These are phyloP conservation scores for Ctenopoma multispine DNA, from an alignment of 2,797 vertebrate species.

Conservation along the genomic window DNA sequence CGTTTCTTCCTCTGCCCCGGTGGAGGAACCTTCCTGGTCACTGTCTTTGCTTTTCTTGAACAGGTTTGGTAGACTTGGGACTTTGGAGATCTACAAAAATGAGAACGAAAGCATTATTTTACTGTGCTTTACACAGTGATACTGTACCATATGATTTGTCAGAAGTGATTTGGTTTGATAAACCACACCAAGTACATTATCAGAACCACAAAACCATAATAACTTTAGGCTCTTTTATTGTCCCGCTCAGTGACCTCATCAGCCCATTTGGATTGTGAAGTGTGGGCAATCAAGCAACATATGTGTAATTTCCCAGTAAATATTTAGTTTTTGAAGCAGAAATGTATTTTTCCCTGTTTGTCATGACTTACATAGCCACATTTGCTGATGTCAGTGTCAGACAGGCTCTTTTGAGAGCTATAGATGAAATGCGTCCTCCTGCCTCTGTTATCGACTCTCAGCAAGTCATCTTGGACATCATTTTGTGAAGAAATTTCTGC, in stretches of 20 bases:
- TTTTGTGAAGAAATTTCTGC: conserved; percentile 93
- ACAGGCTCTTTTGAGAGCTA: conserved; percentile 86
- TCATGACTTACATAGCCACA: conserved; percentile 44
- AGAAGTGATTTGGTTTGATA: not conserved
- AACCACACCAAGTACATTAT: not conserved
- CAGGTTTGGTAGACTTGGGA: conserved; percentile 84
- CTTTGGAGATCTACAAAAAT: conserved; percentile 78
- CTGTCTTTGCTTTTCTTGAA: conserved; percentile 72
- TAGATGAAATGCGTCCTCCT: conserved; percentile 21
- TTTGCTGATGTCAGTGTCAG: conserved; percentile 89
- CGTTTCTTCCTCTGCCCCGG: conserved; percentile 74
- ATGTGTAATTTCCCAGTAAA: not conserved
- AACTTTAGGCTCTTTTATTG: too few relatives aligned
- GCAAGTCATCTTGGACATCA: conserved; percentile 86
- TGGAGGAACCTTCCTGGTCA: conserved; percentile 77
- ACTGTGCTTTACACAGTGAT: not conserved
- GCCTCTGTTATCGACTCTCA: conserved; percentile 68
- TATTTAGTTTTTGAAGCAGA: too few relatives aligned
- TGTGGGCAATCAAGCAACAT: too few relatives aligned
- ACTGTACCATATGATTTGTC: not conserved
- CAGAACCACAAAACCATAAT: too few relatives aligned
- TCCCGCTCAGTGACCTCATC: too few relatives aligned
- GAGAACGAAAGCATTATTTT: not conserved
- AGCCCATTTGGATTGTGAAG: too few relatives aligned
- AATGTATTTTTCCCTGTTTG: too few relatives aligned